These are phyloP conservation scores for Petroica traversi DNA, from an alignment of 2,113 vertebrate species.

Conservation along the genomic window DNA sequence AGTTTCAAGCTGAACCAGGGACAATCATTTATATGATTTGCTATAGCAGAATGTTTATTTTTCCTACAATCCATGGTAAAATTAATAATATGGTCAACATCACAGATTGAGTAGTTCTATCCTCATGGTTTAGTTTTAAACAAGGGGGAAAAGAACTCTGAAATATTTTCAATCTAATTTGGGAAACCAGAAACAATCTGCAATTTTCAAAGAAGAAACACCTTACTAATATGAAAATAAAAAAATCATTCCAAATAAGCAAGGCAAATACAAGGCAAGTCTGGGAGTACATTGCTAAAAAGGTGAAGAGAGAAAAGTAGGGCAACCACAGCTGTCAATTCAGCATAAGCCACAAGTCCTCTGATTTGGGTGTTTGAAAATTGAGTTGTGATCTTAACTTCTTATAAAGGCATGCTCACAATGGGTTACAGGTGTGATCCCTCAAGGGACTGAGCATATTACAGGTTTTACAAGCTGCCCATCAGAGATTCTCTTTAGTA, in stretches of 20 bases:
- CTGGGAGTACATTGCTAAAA: not conserved
- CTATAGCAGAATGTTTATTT: not conserved
- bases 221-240: not conserved
- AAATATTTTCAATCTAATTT: not conserved
- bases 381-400: not conserved
- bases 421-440: not conserved
- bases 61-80: not conserved
- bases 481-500: not conserved
- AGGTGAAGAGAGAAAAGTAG: not conserved
- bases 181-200: not conserved
- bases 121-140: not conserved
- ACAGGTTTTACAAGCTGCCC: not conserved
- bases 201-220: not conserved
- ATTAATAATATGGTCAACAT: not conserved
- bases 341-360: not conserved
- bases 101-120: not conserved
- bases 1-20: not conserved
- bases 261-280: not conserved
- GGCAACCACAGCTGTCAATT: not conserved
- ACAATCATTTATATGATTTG: not conserved
- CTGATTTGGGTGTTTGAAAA: not conserved
- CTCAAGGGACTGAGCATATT: accelerated
- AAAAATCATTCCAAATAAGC: not conserved
- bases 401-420: not conserved
- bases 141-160: not conserved